These are phyloP conservation scores for Micromys minutus DNA, from an alignment of 2,113 vertebrate genomes.

Conservation along the genomic window DNA sequence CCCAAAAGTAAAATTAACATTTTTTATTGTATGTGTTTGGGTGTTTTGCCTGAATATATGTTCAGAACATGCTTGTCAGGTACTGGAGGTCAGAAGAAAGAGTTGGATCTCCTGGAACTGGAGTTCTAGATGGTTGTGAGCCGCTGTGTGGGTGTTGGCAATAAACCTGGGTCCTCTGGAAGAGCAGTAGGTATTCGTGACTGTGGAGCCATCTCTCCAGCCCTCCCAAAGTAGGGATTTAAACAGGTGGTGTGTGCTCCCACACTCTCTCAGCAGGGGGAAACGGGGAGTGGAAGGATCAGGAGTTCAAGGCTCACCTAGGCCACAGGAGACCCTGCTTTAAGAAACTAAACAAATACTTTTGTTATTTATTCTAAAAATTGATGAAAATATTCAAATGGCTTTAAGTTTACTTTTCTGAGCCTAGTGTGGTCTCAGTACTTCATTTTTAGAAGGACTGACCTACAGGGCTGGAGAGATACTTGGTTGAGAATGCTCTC, in stretches of 20 bases:
- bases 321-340: neutral
- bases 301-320: neutral
- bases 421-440: neutral
- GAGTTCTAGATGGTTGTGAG: neutral
- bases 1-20: neutral
- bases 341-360: neutral
- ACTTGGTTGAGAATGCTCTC: neutral
- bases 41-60: neutral
- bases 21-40: neutral
- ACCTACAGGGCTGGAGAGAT: neutral
- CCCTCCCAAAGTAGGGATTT: neutral
- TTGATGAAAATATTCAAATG: neutral
- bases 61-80: neutral
- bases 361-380: slow-evolving; percentile 29
- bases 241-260: neutral
- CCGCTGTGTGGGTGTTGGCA: neutral
- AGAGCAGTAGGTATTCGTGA: neutral
- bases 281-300: too few species aligned
- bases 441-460: neutral
- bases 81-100: neutral
- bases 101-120: too few species aligned
- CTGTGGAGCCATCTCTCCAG: too few species aligned
- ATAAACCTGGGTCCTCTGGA: neutral
- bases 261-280: neutral
- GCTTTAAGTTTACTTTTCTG: slow-evolving; percentile 10